Conservation (phyloP, 2,888 invertebrate genomes). For the Polymixis flavicincta region DNA sequence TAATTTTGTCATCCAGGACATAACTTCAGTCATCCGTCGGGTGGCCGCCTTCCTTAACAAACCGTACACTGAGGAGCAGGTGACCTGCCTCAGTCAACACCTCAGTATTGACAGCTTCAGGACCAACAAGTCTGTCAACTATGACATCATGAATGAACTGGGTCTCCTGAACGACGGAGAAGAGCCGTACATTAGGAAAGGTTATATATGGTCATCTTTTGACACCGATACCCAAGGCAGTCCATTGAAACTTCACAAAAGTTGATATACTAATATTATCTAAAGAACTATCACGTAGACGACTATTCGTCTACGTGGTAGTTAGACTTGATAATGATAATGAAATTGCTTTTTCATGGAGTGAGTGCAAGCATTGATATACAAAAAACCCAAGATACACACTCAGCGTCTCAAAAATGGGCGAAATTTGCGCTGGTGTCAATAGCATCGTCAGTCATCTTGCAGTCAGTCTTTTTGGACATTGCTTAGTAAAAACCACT, state of each 20-base stretch:
- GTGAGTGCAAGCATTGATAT: too few species aligned
- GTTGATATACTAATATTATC: neutral
- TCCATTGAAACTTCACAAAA: neutral
- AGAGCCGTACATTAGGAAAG: slow-evolving; percentile 65
- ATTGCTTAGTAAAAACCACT: too few species aligned
- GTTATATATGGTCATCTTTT: slow-evolving; percentile 35
- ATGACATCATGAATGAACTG: slow-evolving; percentile 53
- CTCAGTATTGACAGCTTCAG: slow-evolving; percentile 94
- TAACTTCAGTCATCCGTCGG: slow-evolving; percentile 31
- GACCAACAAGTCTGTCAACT: slow-evolving; percentile 91
- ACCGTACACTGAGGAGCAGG: slow-evolving; percentile 79
- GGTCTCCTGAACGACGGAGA: slow-evolving; percentile 46
- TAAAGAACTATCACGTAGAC: neutral
- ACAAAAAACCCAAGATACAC: too few species aligned
- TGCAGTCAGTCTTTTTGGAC: too few species aligned
- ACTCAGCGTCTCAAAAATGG: too few species aligned
- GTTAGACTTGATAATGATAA: too few species aligned
- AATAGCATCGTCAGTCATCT: too few species aligned
- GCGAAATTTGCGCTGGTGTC: too few species aligned
- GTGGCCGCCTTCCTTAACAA: slow-evolving; percentile 51
- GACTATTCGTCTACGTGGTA: neutral
- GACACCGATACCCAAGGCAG: neutral
- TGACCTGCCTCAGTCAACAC: slow-evolving; percentile 91
- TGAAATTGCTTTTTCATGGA: too few species aligned
- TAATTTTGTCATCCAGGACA: slow-evolving; percentile 27